Evolutionary conservation across 2,888 invertebrate species (phyloP).

Genomic region (Pharmacophagus antenor): DNA sequence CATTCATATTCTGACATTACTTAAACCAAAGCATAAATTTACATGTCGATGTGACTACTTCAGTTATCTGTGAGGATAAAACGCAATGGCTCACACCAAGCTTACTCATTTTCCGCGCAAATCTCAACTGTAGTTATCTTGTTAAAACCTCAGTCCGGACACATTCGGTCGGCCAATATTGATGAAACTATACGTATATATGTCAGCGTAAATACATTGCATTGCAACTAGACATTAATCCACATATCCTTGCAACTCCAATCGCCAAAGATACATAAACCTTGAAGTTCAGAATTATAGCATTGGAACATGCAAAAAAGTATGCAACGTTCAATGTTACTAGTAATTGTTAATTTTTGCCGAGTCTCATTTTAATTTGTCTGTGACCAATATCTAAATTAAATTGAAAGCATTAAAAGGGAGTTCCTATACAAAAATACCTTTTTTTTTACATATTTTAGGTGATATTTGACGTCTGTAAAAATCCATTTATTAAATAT

Average conservation of each 20-base stretch:
- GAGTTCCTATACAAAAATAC: not conserved
- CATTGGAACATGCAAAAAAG: constrained; percentile 13
- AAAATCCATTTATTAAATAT: no score
- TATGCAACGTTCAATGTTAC: not conserved
- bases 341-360: not conserved
- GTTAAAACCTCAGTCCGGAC: no score
- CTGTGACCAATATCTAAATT: not conserved
- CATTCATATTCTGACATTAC: no score
- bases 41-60: no score
- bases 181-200: no score
- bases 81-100: no score
- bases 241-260: not conserved
- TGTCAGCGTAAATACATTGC: not conserved
- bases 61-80: no score
- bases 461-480: no score
- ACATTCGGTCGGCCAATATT: no score
- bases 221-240: constrained; percentile 8
- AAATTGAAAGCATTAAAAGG: not conserved
- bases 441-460: not conserved
- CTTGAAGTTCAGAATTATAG: constrained; percentile 8
- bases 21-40: no score
- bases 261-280: constrained; percentile 12
- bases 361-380: not conserved
- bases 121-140: no score
- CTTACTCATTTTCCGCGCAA: no score